Conservation (phyloP, 2,113 vertebrate genomes). For the Bufo gargarizans region DNA sequence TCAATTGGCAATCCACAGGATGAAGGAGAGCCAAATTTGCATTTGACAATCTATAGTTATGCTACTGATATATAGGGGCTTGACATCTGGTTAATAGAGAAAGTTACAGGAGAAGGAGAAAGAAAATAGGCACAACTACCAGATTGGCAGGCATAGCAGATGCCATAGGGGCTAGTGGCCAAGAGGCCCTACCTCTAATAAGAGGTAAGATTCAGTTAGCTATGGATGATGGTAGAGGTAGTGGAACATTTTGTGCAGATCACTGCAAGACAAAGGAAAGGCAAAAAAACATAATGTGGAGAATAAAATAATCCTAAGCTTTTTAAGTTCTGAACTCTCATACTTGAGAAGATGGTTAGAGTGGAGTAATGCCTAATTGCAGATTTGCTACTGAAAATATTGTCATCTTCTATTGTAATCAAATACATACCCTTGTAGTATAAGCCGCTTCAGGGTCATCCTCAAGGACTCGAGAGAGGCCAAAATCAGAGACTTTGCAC, state of each 20-base stretch:
- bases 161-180: not conserved
- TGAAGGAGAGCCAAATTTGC: not conserved
- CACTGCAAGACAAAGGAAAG: not conserved
- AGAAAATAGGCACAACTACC: not conserved
- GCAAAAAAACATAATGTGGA: not conserved
- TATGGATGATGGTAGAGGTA: not conserved
- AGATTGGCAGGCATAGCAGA: not conserved
- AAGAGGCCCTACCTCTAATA: not conserved
- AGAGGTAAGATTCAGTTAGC: not conserved
- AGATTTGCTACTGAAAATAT: not conserved
- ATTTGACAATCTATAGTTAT: not conserved
- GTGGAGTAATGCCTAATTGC: not conserved
- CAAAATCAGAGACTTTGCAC: slow-evolving; percentile 74
- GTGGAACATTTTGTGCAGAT: not conserved
- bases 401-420: too few relatives aligned
- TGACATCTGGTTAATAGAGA: not conserved
- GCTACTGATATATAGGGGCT: not conserved
- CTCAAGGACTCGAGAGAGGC: slow-evolving; percentile 72
- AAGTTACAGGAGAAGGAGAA: not conserved
- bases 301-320: not conserved
- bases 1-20: not conserved
- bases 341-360: not conserved
- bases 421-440: slow-evolving; percentile 49
- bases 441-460: slow-evolving; percentile 69
- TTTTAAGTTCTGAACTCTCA: not conserved